These are phyloP conservation scores for Erpornis zantholeuca DNA, from an alignment of 2,113 vertebrate genomes.

Conservation along the genomic window DNA sequence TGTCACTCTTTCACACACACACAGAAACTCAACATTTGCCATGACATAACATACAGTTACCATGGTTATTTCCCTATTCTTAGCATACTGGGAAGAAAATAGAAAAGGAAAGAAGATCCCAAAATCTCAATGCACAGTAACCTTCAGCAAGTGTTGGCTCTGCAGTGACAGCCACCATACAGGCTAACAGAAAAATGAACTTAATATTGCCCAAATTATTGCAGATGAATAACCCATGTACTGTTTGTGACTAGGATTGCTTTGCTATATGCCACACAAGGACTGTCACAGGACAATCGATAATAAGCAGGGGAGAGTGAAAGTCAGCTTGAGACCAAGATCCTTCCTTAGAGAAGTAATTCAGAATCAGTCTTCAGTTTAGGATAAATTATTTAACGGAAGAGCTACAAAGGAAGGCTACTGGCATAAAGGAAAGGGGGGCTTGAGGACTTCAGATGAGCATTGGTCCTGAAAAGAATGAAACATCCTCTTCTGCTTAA, in stretches of 20 bases:
- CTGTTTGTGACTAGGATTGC: neutral
- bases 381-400: neutral
- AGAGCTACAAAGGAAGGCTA: neutral
- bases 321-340: neutral
- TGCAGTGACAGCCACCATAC: neutral
- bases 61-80: constrained; percentile 21
- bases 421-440: neutral
- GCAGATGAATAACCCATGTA: neutral
- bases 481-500: neutral
- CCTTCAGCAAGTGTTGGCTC: neutral
- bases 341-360: neutral
- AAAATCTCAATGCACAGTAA: neutral
- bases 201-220: neutral
- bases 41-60: constrained; percentile 8
- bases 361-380: neutral
- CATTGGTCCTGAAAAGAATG: neutral
- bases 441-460: neutral
- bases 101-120: neutral
- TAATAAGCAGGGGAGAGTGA: neutral
- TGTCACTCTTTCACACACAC: neutral
- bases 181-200: neutral
- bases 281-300: neutral
- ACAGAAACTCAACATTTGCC: neutral
- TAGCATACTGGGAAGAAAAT: neutral
- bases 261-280: neutral